Evolutionary conservation across 1,140 invertebrate species (phyloP).

Genomic region (Saxidomus purpurata): DNA sequence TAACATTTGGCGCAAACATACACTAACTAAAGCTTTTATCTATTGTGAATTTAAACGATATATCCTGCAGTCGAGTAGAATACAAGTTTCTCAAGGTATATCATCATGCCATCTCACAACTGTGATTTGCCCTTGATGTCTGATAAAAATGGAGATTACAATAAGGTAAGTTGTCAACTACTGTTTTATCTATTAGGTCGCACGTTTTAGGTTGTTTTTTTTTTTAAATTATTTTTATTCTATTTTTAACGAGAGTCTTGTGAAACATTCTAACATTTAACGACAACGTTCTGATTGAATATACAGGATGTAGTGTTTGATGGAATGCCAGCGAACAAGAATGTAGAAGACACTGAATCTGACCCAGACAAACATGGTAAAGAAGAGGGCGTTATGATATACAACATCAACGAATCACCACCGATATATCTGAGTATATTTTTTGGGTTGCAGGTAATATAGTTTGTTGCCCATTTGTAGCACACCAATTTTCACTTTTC

Average conservation of each 20-base stretch:
- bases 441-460: constrained; percentile 33
- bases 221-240: no score
- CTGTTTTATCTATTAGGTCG: no score
- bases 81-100: no score
- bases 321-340: not conserved
- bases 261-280: not conserved
- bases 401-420: constrained; percentile 14
- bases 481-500: not conserved
- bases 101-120: not conserved
- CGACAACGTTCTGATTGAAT: not conserved
- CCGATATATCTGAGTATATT: not conserved
- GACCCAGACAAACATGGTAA: not conserved
- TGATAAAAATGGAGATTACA: not conserved
- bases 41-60: no score
- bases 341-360: not conserved
- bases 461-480: not conserved
- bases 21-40: no score
- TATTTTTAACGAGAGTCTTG: no score
- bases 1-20: no score
- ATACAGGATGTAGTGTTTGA: not conserved
- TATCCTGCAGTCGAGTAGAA: no score
- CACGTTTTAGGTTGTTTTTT: no score
- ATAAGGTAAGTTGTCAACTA: not conserved
- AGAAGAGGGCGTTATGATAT: constrained; percentile 20
- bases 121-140: not conserved